A percentile compares a stretch with the other conserved stretches of the same genome.
Evolutionary conservation across 2,888 invertebrate species (phyloP).

Genomic region (Microctonus brassicae): DNA sequence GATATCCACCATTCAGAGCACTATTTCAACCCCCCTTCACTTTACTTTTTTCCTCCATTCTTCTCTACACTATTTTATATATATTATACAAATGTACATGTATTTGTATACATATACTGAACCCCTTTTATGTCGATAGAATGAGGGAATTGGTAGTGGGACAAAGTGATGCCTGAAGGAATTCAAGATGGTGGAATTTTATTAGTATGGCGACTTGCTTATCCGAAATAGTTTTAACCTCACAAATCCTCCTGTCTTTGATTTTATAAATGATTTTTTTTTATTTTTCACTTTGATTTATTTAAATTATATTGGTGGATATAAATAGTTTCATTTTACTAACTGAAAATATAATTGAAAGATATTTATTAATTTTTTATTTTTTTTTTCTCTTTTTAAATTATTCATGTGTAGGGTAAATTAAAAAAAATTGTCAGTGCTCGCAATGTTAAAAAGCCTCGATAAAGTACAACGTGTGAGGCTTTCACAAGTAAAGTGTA

Average conservation of each 20-base stretch:
- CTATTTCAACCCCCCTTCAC: neutral
- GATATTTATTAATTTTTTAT: too few relatives aligned
- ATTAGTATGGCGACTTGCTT: neutral
- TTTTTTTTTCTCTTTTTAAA: neutral
- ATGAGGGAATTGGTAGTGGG: neutral
- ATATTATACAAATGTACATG: too few relatives aligned
- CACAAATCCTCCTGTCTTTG: too few relatives aligned
- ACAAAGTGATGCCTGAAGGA: neutral
- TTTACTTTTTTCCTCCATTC: neutral
- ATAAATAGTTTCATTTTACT: too few relatives aligned
- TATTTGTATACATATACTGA: neutral
- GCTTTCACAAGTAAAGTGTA: neutral
- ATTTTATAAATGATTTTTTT: too few relatives aligned
- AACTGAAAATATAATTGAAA: too few relatives aligned
- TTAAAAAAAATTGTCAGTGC: neutral
- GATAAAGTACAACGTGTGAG: neutral
- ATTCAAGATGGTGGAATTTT: neutral
- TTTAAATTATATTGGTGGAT: too few relatives aligned
- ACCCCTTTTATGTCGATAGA: neutral
- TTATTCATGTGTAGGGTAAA: neutral
- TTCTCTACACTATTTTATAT: neutral
- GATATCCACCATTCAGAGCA: neutral
- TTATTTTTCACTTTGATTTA: too few relatives aligned
- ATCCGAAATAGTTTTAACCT: neutral
- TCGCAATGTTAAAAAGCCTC: neutral